Evolutionary conservation across 2,797 vertebrate species (phyloP).

Genomic region (Vultur gryphus): DNA sequence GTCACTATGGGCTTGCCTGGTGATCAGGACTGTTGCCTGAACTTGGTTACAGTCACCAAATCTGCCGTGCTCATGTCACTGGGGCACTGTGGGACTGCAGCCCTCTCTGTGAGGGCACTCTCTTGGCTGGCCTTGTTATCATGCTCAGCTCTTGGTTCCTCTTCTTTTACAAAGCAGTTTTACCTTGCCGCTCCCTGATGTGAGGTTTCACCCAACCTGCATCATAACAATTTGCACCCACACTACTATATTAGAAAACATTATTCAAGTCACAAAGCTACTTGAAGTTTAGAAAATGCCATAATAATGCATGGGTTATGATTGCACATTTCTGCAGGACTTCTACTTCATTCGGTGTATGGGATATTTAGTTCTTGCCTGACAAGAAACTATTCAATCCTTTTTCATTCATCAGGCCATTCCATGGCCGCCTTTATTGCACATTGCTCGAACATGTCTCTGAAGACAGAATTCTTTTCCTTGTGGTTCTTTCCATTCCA

Average conservation of each 20-base stretch:
- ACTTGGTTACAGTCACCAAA: neutral
- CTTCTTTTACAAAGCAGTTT: neutral
- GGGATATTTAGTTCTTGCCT: neutral
- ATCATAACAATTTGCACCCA: neutral
- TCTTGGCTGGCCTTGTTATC: neutral
- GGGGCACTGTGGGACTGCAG: neutral
- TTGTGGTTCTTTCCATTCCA: neutral
- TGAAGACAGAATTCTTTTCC: neutral
- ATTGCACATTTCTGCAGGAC: neutral
- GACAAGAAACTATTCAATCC: neutral
- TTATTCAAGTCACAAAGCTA: neutral
- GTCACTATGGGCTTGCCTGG: neutral
- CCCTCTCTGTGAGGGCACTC: neutral
- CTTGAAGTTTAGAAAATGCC: neutral
- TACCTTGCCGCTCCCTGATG: neutral
- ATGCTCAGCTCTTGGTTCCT: neutral
- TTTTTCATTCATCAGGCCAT: neutral
- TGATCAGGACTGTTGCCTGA: neutral
- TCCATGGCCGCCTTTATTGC: neutral
- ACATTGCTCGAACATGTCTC: neutral
- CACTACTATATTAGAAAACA: neutral
- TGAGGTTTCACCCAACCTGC: neutral
- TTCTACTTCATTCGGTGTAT: neutral
- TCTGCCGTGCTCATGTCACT: neutral
- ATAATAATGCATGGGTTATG: neutral